Evolutionary conservation across 1,140 invertebrate species (phyloP).

Genomic region (Drosophila eugracilis): DNA sequence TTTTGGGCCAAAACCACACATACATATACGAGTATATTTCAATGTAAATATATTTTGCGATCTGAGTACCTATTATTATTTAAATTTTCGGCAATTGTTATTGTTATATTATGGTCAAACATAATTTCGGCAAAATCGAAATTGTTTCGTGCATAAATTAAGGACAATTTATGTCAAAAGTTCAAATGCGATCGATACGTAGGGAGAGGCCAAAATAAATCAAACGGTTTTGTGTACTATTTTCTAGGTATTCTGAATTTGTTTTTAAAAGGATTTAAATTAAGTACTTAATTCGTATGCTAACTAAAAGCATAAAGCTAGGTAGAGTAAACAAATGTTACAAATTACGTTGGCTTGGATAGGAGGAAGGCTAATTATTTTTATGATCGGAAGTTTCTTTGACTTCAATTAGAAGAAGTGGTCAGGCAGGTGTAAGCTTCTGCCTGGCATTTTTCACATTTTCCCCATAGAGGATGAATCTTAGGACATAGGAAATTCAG

Average conservation of each 20-base stretch:
- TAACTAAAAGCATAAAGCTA: no score
- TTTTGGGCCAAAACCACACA: slow-evolving; percentile 3
- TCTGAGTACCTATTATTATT: slow-evolving; percentile 40
- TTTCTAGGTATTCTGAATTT: no score
- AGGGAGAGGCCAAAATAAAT: slow-evolving; percentile 1
- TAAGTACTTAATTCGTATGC: no score
- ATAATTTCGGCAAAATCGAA: slow-evolving; percentile 44
- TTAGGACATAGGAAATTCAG: slow-evolving; percentile 32
- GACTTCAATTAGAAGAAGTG: slow-evolving; percentile 67
- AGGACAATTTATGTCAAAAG: slow-evolving; percentile 64
- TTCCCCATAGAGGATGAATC: slow-evolving; percentile 15
- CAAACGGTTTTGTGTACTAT: background rate
- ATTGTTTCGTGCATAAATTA: slow-evolving; percentile 68
- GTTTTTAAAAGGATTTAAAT: no score
- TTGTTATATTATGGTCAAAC: slow-evolving; percentile 35
- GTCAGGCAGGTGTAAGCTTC: no score
- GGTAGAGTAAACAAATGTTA: no score
- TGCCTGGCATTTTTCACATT: background rate
- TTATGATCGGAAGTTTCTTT: slow-evolving; percentile 72
- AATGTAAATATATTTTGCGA: no score
- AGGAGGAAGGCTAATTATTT: slow-evolving; percentile 57
- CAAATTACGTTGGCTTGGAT: no score
- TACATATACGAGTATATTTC: background rate
- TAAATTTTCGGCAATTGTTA: slow-evolving; percentile 57
- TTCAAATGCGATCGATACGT: no score